These are phyloP conservation scores for Eciton burchellii DNA, from an alignment of 1,140 invertebrate genomes.

Conservation along the genomic window DNA sequence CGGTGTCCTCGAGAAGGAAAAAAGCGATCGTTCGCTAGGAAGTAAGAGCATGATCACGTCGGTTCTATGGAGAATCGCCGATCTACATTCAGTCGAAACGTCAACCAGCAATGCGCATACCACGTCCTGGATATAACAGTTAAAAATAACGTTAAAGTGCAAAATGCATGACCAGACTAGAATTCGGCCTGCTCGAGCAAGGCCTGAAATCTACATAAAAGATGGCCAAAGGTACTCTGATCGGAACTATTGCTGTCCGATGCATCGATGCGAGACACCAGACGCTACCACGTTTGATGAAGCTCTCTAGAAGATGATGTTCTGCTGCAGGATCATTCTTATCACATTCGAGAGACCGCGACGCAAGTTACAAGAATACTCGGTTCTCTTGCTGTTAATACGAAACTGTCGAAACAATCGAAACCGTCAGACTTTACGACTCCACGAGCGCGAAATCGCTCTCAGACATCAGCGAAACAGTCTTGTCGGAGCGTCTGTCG, in stretches of 20 bases:
- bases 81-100: slow-evolving; percentile 57
- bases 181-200: slow-evolving; percentile 27
- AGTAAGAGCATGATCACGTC: not conserved
- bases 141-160: slow-evolving; percentile 69
- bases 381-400: not conserved
- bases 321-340: not conserved
- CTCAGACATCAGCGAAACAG: not conserved
- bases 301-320: not conserved
- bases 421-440: not conserved
- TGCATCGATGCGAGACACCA: not conserved
- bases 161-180: slow-evolving; percentile 28
- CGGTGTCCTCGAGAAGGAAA: not conserved
- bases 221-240: not conserved
- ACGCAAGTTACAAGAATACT: not conserved
- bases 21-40: slow-evolving; percentile 6
- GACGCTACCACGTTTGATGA: not conserved
- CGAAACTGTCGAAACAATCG: not conserved
- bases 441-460: not conserved
- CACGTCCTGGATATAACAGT: slow-evolving; percentile 60
- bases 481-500: not conserved
- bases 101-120: slow-evolving; percentile 44
- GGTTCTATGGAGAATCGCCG: not conserved
- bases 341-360: too few species aligned
- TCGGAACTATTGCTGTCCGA: not conserved
- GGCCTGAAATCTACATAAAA: not conserved